phyloP scores from a whole-genome alignment of 2,888 invertebrate species.

The Helobdella robusta region DNA sequence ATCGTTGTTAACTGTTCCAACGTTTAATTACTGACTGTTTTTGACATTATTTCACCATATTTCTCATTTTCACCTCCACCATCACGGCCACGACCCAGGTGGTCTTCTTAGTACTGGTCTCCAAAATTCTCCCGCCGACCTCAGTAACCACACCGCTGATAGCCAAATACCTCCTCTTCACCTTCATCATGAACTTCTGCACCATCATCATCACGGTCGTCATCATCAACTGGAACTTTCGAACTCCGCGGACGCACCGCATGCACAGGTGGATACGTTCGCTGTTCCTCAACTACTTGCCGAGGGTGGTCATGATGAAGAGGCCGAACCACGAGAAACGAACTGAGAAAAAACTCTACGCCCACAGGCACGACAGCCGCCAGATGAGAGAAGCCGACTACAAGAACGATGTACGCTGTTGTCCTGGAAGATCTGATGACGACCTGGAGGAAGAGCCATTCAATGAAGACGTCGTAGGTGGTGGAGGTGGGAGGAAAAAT shows the following conservation, averaged over 20 bases:
- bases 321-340: constrained; percentile 57
- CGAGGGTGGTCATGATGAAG: constrained; percentile 84
- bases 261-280: constrained; percentile 96
- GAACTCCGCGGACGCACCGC: constrained; percentile 84
- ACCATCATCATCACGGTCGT: constrained; percentile 97
- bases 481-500: not conserved
- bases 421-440: not conserved
- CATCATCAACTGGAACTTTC: constrained; percentile 97
- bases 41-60: not conserved
- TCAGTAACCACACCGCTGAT: constrained; percentile 94
- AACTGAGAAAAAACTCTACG: constrained; percentile 23
- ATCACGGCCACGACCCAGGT: no score
- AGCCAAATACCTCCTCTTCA: constrained; percentile 82
- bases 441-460: not conserved
- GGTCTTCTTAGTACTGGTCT: constrained; percentile 56
- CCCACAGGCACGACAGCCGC: constrained; percentile 23
- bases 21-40: not conserved
- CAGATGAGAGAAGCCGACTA: not conserved
- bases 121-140: constrained; percentile 96
- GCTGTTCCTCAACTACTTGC: constrained; percentile 87
- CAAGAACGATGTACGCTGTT: not conserved
- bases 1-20: no score
- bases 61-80: no score
- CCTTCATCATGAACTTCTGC: constrained; percentile 98
- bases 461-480: not conserved